Evolutionary conservation across 2,888 invertebrate genomes (phyloP).

Genomic region (Notodonta dromedarius): DNA sequence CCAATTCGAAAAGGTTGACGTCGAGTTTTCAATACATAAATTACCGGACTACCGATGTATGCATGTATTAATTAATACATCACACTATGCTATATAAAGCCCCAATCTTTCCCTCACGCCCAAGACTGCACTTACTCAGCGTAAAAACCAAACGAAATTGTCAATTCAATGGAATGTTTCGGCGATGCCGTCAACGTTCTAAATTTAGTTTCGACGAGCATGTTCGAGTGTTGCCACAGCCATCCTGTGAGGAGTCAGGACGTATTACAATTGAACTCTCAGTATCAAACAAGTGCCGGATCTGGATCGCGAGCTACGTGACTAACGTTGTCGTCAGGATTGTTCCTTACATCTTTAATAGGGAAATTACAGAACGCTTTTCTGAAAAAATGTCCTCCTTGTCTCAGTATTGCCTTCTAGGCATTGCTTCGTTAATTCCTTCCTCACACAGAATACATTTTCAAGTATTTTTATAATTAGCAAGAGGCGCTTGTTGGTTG

Average conservation of each 20-base stretch:
- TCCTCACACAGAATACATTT: too few relatives aligned
- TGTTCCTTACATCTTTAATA: constrained; percentile 36
- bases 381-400: background rate
- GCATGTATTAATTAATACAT: too few relatives aligned
- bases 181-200: constrained; percentile 66
- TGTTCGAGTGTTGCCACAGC: constrained; percentile 61
- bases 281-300: constrained; percentile 46
- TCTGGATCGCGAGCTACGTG: constrained; percentile 43
- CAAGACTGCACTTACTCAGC: constrained; percentile 22
- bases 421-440: too few relatives aligned
- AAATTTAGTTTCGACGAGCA: constrained; percentile 72
- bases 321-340: constrained; percentile 34
- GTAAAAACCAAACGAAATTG: constrained; percentile 53
- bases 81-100: background rate
- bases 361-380: constrained; percentile 28
- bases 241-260: constrained; percentile 67
- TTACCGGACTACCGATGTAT: too few relatives aligned
- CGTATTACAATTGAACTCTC: constrained; percentile 56
- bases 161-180: constrained; percentile 67
- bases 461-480: background rate
- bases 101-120: background rate
- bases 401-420: background rate
- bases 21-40: too few relatives aligned
- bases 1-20: too few relatives aligned
- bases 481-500: background rate